Evolutionary conservation across 2,113 vertebrate genomes (phyloP), one percentile per base, ranked within the genome.

Genomic region (Heterochromis multidens): DNA sequence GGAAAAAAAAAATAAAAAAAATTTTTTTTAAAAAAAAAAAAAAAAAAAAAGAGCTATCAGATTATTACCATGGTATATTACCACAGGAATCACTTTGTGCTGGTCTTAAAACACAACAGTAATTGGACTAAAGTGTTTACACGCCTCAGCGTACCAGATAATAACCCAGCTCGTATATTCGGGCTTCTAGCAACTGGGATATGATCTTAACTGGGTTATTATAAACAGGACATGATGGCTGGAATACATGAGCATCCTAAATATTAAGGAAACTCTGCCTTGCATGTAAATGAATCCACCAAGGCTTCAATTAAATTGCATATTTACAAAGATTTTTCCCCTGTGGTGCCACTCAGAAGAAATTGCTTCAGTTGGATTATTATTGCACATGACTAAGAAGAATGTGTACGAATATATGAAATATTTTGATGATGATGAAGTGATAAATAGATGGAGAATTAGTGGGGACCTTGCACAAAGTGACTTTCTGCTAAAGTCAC

Each of bases 41-140:
- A 54, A 25, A 31, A 61, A 78, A 85, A 33, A 81, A 61, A 29
- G n/a, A 11, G 0, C 27, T 76, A 23, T 58, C 37, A 35, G 40
- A 80, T 70, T 86, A 37, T 87, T 52, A 54, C 56, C 62, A 79
- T 37, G 4, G 58, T 78, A 82, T 86, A 46, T 87, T 52, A 46
- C 59, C 56, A 70, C 25, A 5, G 58, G 77, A 86, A 87, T 80
- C 29, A 79, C 61, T 77, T 59, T 70, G 14, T 12, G 54, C 76
- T 83, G 61, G 84, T 90, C 67, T 80, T 59, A 79, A 82, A 86
- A 85, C 43, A 77, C 21, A 80, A n/a, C 76, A 62, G 63, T 90
- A 87, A 92, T 85, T 91, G 87, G 81, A 58, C 40, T 37, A n/a
- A 85, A 88, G 77, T 76, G 58, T 90, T 89, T 83, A 88, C 56